phyloP scores from a whole-genome alignment of 2,888 invertebrate genomes.

The Drosophila nr. medialis region DNA sequence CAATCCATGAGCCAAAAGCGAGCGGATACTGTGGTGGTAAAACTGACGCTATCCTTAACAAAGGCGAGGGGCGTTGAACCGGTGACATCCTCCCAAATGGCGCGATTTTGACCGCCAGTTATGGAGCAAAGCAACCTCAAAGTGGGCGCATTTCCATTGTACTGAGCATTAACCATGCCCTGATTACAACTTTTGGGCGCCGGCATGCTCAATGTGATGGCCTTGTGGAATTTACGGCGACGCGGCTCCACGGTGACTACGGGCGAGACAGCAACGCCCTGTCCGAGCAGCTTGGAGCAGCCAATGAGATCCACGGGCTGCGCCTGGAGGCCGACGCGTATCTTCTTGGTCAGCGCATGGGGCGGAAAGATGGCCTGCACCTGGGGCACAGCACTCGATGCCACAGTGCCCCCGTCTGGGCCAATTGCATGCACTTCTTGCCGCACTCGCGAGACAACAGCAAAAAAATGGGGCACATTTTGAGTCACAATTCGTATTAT shows the following conservation, averaged over 20 bases:
- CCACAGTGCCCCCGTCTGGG: slow-evolving; percentile 98
- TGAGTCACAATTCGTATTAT: slow-evolving; percentile 97
- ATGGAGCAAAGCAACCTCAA: slow-evolving; percentile 97
- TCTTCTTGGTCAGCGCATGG: slow-evolving; percentile 98
- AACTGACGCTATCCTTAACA: slow-evolving; percentile 98
- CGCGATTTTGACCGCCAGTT: slow-evolving; percentile 97
- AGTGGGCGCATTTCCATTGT: slow-evolving; percentile 92
- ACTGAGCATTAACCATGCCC: slow-evolving; percentile 94
- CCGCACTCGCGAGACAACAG: slow-evolving; percentile 96
- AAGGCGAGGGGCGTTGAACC: slow-evolving; percentile 98
- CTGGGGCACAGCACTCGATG: slow-evolving; percentile 96
- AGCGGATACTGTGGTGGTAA: slow-evolving; percentile 99
- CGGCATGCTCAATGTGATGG: slow-evolving; percentile 98
- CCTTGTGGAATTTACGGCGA: slow-evolving; percentile 98
- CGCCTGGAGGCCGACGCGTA: slow-evolving; percentile 98
- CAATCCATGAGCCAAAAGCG: slow-evolving; percentile 99
- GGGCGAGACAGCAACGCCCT: slow-evolving; percentile 98
- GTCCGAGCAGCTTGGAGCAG: slow-evolving; percentile 94
- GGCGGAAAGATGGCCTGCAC: slow-evolving; percentile 95
- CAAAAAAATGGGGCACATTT: slow-evolving; percentile 99
- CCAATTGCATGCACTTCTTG: slow-evolving; percentile 99
- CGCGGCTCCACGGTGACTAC: slow-evolving; percentile 99
- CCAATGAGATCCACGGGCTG: slow-evolving; percentile 95
- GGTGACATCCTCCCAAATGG: slow-evolving; percentile 99
- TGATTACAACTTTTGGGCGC: slow-evolving; percentile 88